A percentile compares a stretch with the other conserved stretches of the same genome.
phyloP scores from a whole-genome alignment of 2,888 invertebrate species.

The Lochmaea crataegi region DNA sequence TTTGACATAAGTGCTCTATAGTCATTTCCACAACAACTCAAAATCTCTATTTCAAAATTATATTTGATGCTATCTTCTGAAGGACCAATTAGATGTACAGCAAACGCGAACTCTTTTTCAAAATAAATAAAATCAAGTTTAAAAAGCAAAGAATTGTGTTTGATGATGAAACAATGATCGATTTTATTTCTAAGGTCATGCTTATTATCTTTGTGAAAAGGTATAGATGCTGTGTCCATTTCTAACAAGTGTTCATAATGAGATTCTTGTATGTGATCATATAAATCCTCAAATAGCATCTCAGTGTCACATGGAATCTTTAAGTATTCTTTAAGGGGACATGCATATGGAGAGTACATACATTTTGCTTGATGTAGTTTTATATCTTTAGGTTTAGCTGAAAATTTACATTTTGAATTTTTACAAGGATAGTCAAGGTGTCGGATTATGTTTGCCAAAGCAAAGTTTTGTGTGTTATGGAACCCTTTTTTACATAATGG shows the following conservation, averaged over 20 bases:
- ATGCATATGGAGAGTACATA: conserved; percentile 44
- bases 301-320: conserved; percentile 37
- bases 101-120: conserved; percentile 46
- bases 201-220: conserved; percentile 44
- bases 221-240: conserved; percentile 47
- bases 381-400: conserved; percentile 47
- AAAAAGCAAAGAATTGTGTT: conserved; percentile 51
- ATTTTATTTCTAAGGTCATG: conserved; percentile 28
- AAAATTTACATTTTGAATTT: conserved; percentile 52
- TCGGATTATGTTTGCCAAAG: conserved; percentile 55
- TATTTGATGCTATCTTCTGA: conserved; percentile 51
- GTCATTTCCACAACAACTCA: conserved; percentile 50
- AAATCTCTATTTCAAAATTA: conserved; percentile 57
- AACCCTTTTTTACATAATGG: conserved; percentile 55
- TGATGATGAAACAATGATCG: conserved; percentile 52
- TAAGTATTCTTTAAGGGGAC: conserved; percentile 50
- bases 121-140: conserved; percentile 52
- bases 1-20: conserved; percentile 47
- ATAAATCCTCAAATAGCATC: conserved; percentile 39
- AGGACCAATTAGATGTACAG: conserved; percentile 56
- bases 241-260: conserved; percentile 57
- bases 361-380: conserved; percentile 51
- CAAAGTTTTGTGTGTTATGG: conserved; percentile 56
- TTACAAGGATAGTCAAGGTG: conserved; percentile 58
- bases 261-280: conserved; percentile 69